Percentiles rank a stretch among this genome's conserved stretches.
Conservation (phyloP, 2,113 vertebrate genomes). For the Nesogale talazaci region DNA sequence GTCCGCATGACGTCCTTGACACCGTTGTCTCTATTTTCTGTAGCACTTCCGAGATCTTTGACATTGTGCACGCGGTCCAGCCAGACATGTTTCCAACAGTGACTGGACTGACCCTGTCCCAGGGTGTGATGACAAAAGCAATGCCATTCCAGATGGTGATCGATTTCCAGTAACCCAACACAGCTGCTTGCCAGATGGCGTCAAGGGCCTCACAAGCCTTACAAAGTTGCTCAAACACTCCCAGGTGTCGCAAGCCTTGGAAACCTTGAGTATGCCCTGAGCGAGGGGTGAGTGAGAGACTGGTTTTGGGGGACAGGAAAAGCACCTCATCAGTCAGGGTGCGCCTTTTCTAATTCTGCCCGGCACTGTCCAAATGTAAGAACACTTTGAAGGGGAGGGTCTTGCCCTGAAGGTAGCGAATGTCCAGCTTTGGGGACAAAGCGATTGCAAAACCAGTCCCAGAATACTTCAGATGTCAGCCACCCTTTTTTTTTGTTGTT, state of each 20-base stretch:
- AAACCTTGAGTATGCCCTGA: too few species aligned
- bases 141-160: not conserved
- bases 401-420: not conserved
- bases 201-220: not conserved
- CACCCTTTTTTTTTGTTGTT: not conserved
- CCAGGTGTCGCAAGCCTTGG: too few species aligned
- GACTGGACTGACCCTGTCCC: not conserved
- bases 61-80: not conserved
- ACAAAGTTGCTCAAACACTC: too few species aligned
- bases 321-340: too few species aligned
- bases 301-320: too few species aligned
- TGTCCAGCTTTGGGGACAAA: not conserved
- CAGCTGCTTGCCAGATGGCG: not conserved
- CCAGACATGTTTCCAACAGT: not conserved
- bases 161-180: not conserved
- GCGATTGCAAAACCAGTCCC: not conserved
- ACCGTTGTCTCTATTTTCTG: not conserved
- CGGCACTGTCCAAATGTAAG: not conserved
- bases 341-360: not conserved
- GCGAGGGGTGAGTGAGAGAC: too few species aligned
- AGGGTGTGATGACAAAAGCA: not conserved
- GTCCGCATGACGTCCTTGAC: not conserved
- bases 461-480: not conserved
- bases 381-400: not conserved
- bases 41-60: not conserved